Base-by-base conservation (phyloP, 2,888 invertebrate species). In the Thyatira batis region DNA sequence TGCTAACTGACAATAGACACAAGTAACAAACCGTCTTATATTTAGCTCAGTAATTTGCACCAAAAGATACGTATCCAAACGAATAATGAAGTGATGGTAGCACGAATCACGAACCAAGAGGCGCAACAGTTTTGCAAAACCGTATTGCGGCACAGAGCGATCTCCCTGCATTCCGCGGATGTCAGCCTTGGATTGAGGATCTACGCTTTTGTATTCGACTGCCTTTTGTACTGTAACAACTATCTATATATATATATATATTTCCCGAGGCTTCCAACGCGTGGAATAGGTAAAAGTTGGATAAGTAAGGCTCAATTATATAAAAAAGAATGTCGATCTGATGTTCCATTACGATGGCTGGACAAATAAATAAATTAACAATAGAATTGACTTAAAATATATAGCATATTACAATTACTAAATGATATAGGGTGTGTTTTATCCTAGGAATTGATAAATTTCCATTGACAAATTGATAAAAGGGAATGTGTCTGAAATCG, bases 81-180 rank as follows among this genome's bases (percentile, higher is more conserved):
- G 13, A 39, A 39, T 39, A 39, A 39, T 17, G 39, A 27, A 48
- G 27, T 27, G 28, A 48, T 48, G 48, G 48, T 27, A 48, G 17
- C 39, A 33, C 57, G 52, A 56, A 50, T 49, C 57, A 67, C 52
- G 21, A 54, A 66, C 53, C 64, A 64, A 63, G 53, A 66, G 49
- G 52, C 57, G 17, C 53, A 56, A n/a, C 43, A 17, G 17, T 20
- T 68, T 70, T 65, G 59, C 68, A 65, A 70, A 65, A 67, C 60
- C 51, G 50, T 25, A 52, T 69, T 70, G 65, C 71, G 59, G 49
- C 63, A 71, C 54, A 2, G 21, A 67, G 52, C 69, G 62, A 71
- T 66, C 65, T 65, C 72, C 61, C 63, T 61, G 65, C 69, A 70
- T 71, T 69, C 72, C 61, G 27, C 20, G 48, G 55, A 69, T 63